These are phyloP conservation scores for Drosophila borborema DNA, from an alignment of 2,888 invertebrate species.

Conservation along the genomic window DNA sequence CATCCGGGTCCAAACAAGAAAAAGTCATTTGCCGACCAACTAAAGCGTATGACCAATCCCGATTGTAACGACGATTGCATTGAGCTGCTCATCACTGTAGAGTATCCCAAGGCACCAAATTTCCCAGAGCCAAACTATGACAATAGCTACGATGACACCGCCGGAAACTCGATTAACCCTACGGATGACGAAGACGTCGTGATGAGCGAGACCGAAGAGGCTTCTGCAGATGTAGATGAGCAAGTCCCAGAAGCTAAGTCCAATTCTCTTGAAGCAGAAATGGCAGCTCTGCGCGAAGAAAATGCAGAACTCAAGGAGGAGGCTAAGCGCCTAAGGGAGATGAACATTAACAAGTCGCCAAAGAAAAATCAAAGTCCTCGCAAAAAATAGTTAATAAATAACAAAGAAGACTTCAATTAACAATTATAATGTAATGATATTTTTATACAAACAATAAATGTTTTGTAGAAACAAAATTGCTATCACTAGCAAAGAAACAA, in stretches of 20 bases:
- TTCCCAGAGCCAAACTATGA: conserved; percentile 15
- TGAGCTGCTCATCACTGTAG: conserved; percentile 83
- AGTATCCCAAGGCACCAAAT: conserved; percentile 8
- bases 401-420: conserved; percentile 14
- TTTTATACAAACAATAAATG: conserved; percentile 29
- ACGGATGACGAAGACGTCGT: not conserved
- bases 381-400: conserved; percentile 11
- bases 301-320: conserved; percentile 24
- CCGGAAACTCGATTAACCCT: not conserved
- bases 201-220: not conserved
- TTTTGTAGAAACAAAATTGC: conserved; percentile 19
- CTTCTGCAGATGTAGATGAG: not conserved
- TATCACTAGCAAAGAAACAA: conserved; percentile 18
- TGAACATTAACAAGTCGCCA: not conserved
- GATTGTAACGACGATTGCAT: conserved; percentile 83
- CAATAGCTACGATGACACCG: conserved; percentile 16
- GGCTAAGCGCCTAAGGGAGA: conserved; percentile 7
- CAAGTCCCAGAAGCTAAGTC: not conserved
- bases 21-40: conserved; percentile 87
- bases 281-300: conserved; percentile 30
- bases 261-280: conserved; percentile 2
- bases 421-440: conserved; percentile 32
- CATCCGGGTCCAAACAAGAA: conserved; percentile 87
- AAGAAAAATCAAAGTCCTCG: conserved; percentile 19
- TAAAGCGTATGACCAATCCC: conserved; percentile 88